A percentile compares a stretch with the other conserved stretches of the same genome.
These are phyloP conservation scores for Scaptomyza reducta DNA, from an alignment of 2,888 invertebrate species.

Conservation along the genomic window DNA sequence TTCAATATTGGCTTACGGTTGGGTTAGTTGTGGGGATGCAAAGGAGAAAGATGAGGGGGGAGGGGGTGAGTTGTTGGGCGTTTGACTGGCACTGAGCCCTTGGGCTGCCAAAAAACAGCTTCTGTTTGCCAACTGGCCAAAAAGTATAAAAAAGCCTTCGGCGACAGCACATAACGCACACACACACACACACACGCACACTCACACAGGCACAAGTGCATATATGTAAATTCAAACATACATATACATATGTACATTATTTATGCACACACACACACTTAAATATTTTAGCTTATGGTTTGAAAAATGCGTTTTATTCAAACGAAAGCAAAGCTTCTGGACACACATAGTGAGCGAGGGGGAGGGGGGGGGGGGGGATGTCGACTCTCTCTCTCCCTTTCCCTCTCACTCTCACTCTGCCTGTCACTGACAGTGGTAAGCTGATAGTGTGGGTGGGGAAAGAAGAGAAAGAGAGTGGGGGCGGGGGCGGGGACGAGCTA, in stretches of 20 bases:
- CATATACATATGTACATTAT: conserved; percentile 56
- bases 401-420: not conserved
- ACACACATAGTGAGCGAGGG: conserved; percentile 12
- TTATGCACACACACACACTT: conserved; percentile 53
- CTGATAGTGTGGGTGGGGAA: not conserved
- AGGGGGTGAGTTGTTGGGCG: not conserved
- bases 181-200: conserved; percentile 33
- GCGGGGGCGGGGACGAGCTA: not conserved
- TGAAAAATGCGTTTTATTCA: conserved; percentile 75
- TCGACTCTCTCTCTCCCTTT: conserved; percentile 4
- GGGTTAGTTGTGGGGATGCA: conserved; percentile 8
- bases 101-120: conserved; percentile 32
- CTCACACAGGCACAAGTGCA: conserved; percentile 17
- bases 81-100: conserved; percentile 48
- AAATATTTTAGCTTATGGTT: conserved; percentile 49
- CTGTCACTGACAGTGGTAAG: conserved; percentile 29
- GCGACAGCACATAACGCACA: conserved; percentile 51
- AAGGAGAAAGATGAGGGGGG: not conserved
- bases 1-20: conserved; percentile 70
- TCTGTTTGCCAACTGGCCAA: conserved; percentile 68
- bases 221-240: conserved; percentile 44
- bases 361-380: conserved; percentile 29
- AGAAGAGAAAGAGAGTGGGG: not conserved
- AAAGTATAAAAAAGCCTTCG: conserved; percentile 45
- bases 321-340: conserved; percentile 65